These are phyloP conservation scores for Irena cyanogastra DNA, from an alignment of 2,113 vertebrate species.

Conservation along the genomic window DNA sequence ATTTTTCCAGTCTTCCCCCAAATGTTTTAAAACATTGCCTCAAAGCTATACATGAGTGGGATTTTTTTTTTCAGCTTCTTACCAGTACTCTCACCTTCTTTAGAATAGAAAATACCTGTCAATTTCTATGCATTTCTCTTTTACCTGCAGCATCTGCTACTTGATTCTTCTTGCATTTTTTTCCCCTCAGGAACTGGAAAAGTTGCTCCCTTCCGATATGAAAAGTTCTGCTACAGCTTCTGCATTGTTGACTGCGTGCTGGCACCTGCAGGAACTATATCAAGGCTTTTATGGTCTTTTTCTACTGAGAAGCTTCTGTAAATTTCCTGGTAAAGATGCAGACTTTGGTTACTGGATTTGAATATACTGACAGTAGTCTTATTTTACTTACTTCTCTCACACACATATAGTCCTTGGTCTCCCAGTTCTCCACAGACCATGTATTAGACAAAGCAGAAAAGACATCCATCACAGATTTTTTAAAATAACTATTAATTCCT, in stretches of 20 bases:
- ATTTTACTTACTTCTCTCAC: not conserved
- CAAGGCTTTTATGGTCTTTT: not conserved
- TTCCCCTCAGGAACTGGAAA: not conserved
- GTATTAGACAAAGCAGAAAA: not conserved
- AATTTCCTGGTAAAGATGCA: not conserved
- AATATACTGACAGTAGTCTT: not conserved
- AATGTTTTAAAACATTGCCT: not conserved
- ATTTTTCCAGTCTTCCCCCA: not conserved
- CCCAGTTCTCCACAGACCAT: not conserved
- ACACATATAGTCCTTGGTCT: not conserved
- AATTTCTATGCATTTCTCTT: not conserved
- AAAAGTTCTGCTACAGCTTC: not conserved
- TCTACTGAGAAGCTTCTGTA: not conserved
- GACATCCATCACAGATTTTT: not conserved
- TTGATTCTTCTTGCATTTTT: not conserved
- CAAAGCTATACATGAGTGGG: not conserved
- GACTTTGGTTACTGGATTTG: not conserved
- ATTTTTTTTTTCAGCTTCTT: not conserved
- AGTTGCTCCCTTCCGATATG: not conserved
- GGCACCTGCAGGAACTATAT: not conserved
- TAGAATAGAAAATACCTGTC: not conserved
- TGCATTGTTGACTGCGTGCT: not conserved
- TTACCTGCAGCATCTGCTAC: not conserved
- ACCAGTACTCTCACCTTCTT: not conserved
- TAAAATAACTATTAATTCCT: not conserved